A percentile compares a stretch with the other conserved stretches of the same genome.
Conservation (phyloP, 2,797 vertebrate species). For the Valencia hispanica region DNA sequence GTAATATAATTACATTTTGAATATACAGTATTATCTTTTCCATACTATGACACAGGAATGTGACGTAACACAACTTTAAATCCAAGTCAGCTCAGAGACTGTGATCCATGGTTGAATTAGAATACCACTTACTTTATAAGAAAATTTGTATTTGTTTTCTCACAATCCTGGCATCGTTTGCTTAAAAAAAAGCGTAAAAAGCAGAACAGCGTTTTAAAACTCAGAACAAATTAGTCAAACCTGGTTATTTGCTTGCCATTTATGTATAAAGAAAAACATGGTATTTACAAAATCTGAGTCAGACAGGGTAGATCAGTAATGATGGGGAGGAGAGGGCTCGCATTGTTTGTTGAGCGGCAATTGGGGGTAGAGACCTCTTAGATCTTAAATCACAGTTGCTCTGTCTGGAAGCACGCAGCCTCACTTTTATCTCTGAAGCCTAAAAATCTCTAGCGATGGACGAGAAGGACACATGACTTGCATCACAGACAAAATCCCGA, state of each 20-base stretch:
- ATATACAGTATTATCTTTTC: neutral
- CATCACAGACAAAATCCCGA: constrained; percentile 8
- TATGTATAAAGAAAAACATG: constrained; percentile 28
- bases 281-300: constrained; percentile 12
- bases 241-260: constrained; percentile 25
- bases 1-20: neutral
- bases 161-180: constrained; percentile 30
- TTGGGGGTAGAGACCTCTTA: constrained; percentile 8
- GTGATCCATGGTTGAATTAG: constrained; percentile 9
- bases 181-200: constrained; percentile 45
- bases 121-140: constrained; percentile 17
- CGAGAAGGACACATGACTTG: constrained; percentile 19
- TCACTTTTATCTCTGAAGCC: constrained; percentile 15
- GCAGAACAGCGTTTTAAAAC: constrained; percentile 25
- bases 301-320: constrained; percentile 6
- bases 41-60: neutral
- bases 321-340: neutral
- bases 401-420: neutral
- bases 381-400: constrained; percentile 14
- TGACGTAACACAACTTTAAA: neutral
- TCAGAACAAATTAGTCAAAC: constrained; percentile 18
- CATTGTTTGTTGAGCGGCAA: constrained; percentile 3
- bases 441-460: constrained; percentile 16
- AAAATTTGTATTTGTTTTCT: constrained; percentile 21
- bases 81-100: neutral